Evolutionary conservation across 2,113 vertebrate genomes (phyloP).

Genomic region (Varanus salvator): DNA sequence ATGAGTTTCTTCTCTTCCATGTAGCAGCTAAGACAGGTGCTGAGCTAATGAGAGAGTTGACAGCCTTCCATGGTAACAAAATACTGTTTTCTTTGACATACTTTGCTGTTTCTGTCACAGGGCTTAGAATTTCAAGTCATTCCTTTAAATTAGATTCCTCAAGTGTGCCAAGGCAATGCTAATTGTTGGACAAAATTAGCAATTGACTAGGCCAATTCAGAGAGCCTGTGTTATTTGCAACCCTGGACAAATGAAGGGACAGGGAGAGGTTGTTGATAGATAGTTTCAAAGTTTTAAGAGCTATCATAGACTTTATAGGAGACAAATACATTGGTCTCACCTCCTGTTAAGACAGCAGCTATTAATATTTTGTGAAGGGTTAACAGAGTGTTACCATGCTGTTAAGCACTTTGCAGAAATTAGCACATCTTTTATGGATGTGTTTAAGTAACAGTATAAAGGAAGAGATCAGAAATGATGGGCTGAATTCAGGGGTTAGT

Average conservation of each 20-base stretch:
- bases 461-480: not conserved
- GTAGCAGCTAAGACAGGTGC: conserved; percentile 31
- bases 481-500: not conserved
- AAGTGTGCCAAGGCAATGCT: conserved; percentile 48
- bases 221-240: conserved; percentile 50
- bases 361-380: conserved; percentile 10
- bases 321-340: not conserved
- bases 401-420: not conserved
- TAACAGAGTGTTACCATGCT: not conserved
- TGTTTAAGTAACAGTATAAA: not conserved
- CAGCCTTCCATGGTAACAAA: conserved; percentile 65
- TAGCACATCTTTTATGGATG: not conserved
- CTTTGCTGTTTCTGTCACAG: conserved; percentile 67
- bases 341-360: not conserved
- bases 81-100: conserved; percentile 65
- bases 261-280: conserved; percentile 35
- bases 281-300: conserved; percentile 58
- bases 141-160: conserved; percentile 69
- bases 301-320: conserved; percentile 37
- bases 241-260: conserved; percentile 43
- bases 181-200: conserved; percentile 63
- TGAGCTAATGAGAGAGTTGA: conserved; percentile 61
- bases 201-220: conserved; percentile 52
- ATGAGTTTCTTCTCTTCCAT: conserved; percentile 58
- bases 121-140: conserved; percentile 63